phyloP scores from a whole-genome alignment of 2,113 vertebrate species.

The Solea senegalensis region DNA sequence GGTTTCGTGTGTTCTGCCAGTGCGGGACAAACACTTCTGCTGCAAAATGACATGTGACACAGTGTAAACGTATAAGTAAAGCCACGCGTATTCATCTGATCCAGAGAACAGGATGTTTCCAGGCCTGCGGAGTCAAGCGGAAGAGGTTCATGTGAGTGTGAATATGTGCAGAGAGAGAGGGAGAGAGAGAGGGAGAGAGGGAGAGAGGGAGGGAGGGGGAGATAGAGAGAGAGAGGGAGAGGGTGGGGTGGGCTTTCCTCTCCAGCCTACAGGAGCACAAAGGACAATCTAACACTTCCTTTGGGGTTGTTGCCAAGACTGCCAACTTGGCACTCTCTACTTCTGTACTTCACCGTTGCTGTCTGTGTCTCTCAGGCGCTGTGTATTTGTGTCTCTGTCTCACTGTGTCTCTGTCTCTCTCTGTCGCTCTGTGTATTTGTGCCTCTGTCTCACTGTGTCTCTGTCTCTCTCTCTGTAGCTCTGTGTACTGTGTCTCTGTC shows the following conservation, averaged over 20 bases:
- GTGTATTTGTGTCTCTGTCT: slow-evolving; percentile 30
- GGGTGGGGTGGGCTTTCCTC: slow-evolving; percentile 75
- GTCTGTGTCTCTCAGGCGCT: slow-evolving; percentile 24
- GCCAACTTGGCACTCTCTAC: slow-evolving; percentile 79
- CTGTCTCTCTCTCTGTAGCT: no score
- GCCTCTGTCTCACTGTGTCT: slow-evolving; percentile 30
- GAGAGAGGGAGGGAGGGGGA: background rate
- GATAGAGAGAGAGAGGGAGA: slow-evolving; percentile 22
- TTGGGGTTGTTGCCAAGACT: slow-evolving; percentile 80
- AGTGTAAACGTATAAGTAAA: slow-evolving; percentile 51
- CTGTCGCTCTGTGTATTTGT: slow-evolving; percentile 21
- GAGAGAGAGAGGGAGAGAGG: background rate
- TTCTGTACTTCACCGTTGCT: slow-evolving; percentile 60
- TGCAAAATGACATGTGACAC: slow-evolving; percentile 9
- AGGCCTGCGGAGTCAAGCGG: slow-evolving; percentile 69
- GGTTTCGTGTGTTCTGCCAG: no score
- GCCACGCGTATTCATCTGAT: slow-evolving; percentile 70
- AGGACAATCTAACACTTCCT: slow-evolving; percentile 85
- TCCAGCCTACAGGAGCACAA: slow-evolving; percentile 80
- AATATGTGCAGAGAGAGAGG: slow-evolving; percentile 35
- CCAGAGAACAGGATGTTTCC: slow-evolving; percentile 82
- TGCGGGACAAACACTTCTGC: slow-evolving; percentile 27
- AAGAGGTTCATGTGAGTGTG: slow-evolving; percentile 71
- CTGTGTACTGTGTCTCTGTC: slow-evolving; percentile 35
- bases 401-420: slow-evolving; percentile 17